Conservation (phyloP, 2,113 vertebrate species). For the Guaruba guarouba region DNA sequence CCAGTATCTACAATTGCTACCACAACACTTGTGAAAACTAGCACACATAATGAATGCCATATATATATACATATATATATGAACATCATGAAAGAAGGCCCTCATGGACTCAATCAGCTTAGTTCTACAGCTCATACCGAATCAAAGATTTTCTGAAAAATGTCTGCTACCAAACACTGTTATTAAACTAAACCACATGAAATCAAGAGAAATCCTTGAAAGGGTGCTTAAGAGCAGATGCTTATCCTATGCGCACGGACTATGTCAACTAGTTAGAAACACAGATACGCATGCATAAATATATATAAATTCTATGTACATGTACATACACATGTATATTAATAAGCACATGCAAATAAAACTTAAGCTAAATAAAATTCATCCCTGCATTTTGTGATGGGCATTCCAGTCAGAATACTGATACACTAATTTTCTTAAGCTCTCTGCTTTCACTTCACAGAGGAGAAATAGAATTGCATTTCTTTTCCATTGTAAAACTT, state of each 20-base stretch:
- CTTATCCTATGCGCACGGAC: background rate
- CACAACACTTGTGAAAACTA: background rate
- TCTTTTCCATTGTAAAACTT: background rate
- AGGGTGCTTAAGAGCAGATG: background rate
- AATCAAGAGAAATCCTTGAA: background rate
- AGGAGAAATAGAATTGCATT: background rate
- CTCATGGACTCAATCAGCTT: background rate
- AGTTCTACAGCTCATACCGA: background rate
- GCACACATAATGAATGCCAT: background rate
- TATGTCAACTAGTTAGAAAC: background rate
- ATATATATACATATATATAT: too few relatives aligned
- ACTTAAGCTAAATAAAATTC: background rate
- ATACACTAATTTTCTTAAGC: background rate
- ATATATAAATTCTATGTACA: background rate
- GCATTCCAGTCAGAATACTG: background rate
- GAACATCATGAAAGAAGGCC: background rate
- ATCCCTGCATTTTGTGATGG: background rate
- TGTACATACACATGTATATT: background rate
- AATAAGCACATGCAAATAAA: background rate
- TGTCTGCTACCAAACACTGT: background rate
- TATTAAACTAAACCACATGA: background rate
- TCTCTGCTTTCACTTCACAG: background rate
- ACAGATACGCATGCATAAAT: background rate
- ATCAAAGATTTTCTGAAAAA: background rate
- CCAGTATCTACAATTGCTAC: background rate